These are phyloP conservation scores for Paradisaea rubra DNA, from an alignment of 2,113 vertebrate species.

Conservation along the genomic window DNA sequence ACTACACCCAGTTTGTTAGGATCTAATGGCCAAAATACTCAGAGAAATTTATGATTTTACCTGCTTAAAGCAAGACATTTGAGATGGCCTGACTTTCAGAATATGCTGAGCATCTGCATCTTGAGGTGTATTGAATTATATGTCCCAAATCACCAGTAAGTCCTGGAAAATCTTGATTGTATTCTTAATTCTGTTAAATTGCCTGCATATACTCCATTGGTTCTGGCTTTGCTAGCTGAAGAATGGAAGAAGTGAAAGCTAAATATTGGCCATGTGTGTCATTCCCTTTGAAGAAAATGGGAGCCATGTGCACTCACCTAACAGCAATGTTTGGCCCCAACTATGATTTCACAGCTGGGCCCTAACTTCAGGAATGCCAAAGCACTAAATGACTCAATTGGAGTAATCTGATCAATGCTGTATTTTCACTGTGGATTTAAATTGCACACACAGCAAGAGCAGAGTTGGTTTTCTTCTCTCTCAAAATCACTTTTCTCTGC, in stretches of 20 bases:
- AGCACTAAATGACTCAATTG: slow-evolving; percentile 54
- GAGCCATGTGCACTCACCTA: slow-evolving; percentile 63
- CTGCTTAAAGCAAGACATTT: background rate
- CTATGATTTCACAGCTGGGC: slow-evolving; percentile 60
- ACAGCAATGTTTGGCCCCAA: slow-evolving; percentile 31
- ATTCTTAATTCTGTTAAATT: slow-evolving; percentile 51
- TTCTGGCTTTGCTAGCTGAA: slow-evolving; percentile 41
- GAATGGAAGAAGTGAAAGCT: slow-evolving; percentile 58
- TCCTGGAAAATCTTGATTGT: slow-evolving; percentile 41
- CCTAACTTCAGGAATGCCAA: slow-evolving; percentile 41
- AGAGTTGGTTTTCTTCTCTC: slow-evolving; percentile 33
- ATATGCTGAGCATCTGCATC: background rate
- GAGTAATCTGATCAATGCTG: slow-evolving; percentile 44
- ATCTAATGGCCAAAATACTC: background rate
- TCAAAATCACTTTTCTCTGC: slow-evolving; percentile 47
- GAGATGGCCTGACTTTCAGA: slow-evolving; percentile 20
- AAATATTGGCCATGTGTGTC: slow-evolving; percentile 61
- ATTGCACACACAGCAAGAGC: background rate
- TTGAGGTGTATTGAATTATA: slow-evolving; percentile 32
- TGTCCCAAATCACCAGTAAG: slow-evolving; percentile 15
- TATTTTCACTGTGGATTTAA: slow-evolving; percentile 44
- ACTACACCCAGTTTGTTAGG: background rate
- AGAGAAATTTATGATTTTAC: slow-evolving; percentile 17
- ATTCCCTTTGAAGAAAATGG: slow-evolving; percentile 64
- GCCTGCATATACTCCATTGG: slow-evolving; percentile 1